Base-by-base conservation (phyloP, 2,888 invertebrate genomes). In the Harmothoe impar region DNA sequence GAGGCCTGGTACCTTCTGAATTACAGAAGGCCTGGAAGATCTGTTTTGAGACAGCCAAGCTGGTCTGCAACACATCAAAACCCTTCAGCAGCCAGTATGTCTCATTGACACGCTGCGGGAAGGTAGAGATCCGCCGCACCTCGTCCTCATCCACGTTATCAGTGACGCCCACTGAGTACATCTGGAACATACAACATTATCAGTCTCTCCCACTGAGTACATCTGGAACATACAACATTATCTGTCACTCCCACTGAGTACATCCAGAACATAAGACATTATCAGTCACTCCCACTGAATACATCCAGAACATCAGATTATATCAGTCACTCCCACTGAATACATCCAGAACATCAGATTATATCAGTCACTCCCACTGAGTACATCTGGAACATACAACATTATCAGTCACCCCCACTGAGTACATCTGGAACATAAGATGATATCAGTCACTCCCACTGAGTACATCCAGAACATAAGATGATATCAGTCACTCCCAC, bases 81-180 rank as follows among this genome's bases (percentile, higher is more conserved):
- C 84, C 84, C 51, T 35, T 33, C 25, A 84, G 84, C 43, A 84
- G 25, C 84, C 84, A 84, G 25, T 84, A 84, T 1, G 84, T 84
- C 43, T 35, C 35, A n/a, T 84, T 51, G 10, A 84, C 43, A 23
- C 29, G 43, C 25, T 43, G 84, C 1, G 84, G 84, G 33, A 0
- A n/a, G 84, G 84, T 33, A 3, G 84, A 84, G 84, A 84, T 84
- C 12, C 17, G 12, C 84, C 51, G 43, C 20, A 84, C 84, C 84
- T 84, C 84, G 5, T 84, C 20, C 25, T 51, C 51, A 23, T 84
- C 84, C 84, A 84, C 84, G 5, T 23, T 25, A 5, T 0, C 10
- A 1, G 84, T 84, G 35, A 84, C 84, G 0, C 84, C 84, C 17
- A 84, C 25, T 1, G 84, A 43, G 84, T 84, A 84, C 12, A 25